phyloP scores from a whole-genome alignment of 2,888 invertebrate genomes.

The Clivina fossor region DNA sequence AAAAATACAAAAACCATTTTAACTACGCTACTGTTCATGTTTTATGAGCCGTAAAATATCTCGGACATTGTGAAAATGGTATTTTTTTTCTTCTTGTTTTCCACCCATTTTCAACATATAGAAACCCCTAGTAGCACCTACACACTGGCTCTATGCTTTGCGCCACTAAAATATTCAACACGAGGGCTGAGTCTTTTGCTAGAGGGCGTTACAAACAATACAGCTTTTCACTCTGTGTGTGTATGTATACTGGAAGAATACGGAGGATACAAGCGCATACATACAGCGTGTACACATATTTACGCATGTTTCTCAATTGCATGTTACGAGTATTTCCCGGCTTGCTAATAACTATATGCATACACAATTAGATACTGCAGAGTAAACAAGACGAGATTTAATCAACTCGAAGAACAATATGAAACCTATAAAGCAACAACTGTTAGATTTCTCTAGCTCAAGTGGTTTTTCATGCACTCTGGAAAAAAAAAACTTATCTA shows the following conservation, averaged over 20 bases:
- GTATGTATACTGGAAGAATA: neutral
- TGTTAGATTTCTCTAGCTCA: too few species aligned
- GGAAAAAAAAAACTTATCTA: too few species aligned
- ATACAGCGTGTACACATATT: neutral
- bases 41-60: constrained; percentile 40
- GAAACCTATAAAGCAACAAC: too few species aligned
- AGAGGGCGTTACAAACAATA: too few species aligned
- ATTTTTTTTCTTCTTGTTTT: constrained; percentile 37
- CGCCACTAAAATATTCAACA: constrained; percentile 30
- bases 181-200: constrained; percentile 7
- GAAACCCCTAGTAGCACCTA: too few species aligned
- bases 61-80: constrained; percentile 37
- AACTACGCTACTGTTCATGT: constrained; percentile 27
- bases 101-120: too few species aligned
- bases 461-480: too few species aligned
- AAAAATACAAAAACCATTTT: too few species aligned
- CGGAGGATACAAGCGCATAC: neutral
- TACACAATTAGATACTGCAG: constrained; percentile 7
- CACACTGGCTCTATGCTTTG: constrained; percentile 9
- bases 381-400: too few species aligned
- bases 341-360: constrained; percentile 4
- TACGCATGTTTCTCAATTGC: neutral
- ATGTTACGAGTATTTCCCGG: neutral
- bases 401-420: too few species aligned
- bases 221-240: too few species aligned